Evolutionary conservation across 2,888 invertebrate species (phyloP).

Genomic region (Steinernema hermaphroditum): DNA sequence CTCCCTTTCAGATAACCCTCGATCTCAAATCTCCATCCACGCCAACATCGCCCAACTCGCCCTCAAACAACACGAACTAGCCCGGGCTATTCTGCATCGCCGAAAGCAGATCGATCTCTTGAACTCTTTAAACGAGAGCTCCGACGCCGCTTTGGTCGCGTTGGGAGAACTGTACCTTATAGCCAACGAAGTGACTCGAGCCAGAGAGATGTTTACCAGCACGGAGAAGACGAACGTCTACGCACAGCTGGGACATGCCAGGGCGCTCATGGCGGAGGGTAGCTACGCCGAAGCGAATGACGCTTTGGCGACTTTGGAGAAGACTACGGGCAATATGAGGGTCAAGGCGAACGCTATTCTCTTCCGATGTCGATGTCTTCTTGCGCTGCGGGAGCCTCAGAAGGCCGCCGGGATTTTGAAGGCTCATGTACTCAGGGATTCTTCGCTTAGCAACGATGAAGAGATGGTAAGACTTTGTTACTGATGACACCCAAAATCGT

Average conservation of each 20-base stretch:
- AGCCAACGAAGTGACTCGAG: neutral
- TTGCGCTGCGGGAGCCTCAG: constrained; percentile 11
- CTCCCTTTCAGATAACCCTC: constrained; percentile 35
- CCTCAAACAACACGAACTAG: constrained; percentile 26
- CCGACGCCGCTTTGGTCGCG: constrained; percentile 8
- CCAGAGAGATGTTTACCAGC: constrained; percentile 11
- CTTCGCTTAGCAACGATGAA: neutral
- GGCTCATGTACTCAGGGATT: constrained; percentile 7
- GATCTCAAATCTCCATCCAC: constrained; percentile 33
- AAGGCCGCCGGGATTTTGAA: constrained; percentile 16
- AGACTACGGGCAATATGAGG: constrained; percentile 5
- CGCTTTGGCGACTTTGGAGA: neutral
- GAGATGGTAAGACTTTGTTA: neutral
- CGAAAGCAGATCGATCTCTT: constrained; percentile 31
- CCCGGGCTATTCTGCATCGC: constrained; percentile 25
- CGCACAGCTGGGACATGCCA: constrained; percentile 5
- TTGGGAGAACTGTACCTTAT: constrained; percentile 9
- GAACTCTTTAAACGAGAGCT: neutral
- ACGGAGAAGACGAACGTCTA: constrained; percentile 22
- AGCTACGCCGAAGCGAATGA: constrained; percentile 12
- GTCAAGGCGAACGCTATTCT: constrained; percentile 21
- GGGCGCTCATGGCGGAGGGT: constrained; percentile 11
- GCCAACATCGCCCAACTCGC: constrained; percentile 35
- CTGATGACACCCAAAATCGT: neutral
- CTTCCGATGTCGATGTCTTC: constrained; percentile 22